A percentile compares a stretch with the other conserved stretches of the same genome.
Evolutionary conservation across 2,797 vertebrate species (phyloP).

Genomic region (Chelon labrosus): DNA sequence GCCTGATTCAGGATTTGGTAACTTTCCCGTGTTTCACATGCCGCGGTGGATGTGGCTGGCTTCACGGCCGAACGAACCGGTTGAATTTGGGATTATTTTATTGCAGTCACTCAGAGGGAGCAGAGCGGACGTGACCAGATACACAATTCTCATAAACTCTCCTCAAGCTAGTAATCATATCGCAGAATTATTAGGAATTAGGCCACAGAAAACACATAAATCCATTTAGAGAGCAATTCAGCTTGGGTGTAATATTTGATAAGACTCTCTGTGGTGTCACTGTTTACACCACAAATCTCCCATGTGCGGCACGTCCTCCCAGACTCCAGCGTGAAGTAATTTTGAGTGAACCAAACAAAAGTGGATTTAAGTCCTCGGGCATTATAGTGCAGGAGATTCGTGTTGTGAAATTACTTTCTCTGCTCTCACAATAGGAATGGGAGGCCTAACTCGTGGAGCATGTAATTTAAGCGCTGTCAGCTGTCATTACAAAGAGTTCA

Average conservation of each 20-base stretch:
- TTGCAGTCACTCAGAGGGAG: neutral
- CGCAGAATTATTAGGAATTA: slow-evolving; percentile 40
- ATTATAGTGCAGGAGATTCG: slow-evolving; percentile 38
- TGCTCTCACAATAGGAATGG: slow-evolving; percentile 32
- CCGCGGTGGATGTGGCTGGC: neutral
- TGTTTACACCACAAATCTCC: slow-evolving; percentile 53
- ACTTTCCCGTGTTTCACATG: neutral
- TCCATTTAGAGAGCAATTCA: slow-evolving; percentile 37
- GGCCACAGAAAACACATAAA: slow-evolving; percentile 29
- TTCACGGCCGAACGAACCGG: neutral
- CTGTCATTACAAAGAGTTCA: slow-evolving; percentile 30
- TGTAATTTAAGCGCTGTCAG: slow-evolving; percentile 50
- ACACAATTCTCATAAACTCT: slow-evolving; percentile 23
- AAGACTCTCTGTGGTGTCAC: slow-evolving; percentile 40
- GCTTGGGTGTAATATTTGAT: slow-evolving; percentile 43
- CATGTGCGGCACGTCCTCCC: slow-evolving; percentile 25
- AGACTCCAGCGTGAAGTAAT: slow-evolving; percentile 18
- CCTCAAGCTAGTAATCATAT: slow-evolving; percentile 55
- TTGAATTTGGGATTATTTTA: neutral
- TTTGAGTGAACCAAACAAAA: slow-evolving; percentile 45
- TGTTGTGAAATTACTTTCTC: slow-evolving; percentile 52
- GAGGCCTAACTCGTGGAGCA: slow-evolving; percentile 36
- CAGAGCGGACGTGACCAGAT: slow-evolving; percentile 15
- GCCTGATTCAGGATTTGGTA: neutral
- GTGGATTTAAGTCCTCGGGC: slow-evolving; percentile 48